phyloP scores from a whole-genome alignment of 2,113 vertebrate genomes.

The Burhinus oedicnemus region DNA sequence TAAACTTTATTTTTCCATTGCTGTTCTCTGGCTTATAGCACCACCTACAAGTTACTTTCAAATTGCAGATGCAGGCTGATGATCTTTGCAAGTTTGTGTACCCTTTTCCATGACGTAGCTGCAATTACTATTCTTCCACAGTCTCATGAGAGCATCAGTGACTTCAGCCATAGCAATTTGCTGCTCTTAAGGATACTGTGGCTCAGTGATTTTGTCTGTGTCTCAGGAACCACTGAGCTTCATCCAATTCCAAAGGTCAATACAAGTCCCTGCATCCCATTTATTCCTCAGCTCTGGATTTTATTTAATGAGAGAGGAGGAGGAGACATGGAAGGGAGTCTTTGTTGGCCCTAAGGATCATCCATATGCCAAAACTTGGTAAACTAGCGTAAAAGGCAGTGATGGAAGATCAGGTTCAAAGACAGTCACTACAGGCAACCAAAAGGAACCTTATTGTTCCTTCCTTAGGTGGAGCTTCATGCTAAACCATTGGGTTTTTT shows the following conservation, averaged over 20 bases:
- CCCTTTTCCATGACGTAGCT: fast-evolving
- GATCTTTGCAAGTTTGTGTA: neutral
- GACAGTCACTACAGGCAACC: neutral
- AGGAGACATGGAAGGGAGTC: neutral
- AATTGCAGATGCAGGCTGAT: neutral
- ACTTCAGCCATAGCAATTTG: neutral
- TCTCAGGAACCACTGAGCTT: neutral
- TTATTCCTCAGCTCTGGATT: neutral
- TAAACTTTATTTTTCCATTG: neutral
- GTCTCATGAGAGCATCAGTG: neutral
- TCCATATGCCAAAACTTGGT: neutral
- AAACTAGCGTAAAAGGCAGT: neutral
- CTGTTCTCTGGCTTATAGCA: neutral
- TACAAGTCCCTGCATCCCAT: neutral
- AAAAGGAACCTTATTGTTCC: neutral
- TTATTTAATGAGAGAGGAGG: neutral
- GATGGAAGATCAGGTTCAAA: neutral
- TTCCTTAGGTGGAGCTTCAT: neutral
- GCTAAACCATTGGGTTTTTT: neutral
- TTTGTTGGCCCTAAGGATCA: neutral
- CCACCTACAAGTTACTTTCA: neutral
- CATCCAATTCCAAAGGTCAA: neutral
- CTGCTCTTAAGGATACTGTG: neutral
- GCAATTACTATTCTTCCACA: neutral
- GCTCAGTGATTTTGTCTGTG: neutral